Evolutionary conservation across 2,888 invertebrate genomes (phyloP), one percentile per base, ranked within the genome.

Genomic region (Tetanocera ferruginea): DNA sequence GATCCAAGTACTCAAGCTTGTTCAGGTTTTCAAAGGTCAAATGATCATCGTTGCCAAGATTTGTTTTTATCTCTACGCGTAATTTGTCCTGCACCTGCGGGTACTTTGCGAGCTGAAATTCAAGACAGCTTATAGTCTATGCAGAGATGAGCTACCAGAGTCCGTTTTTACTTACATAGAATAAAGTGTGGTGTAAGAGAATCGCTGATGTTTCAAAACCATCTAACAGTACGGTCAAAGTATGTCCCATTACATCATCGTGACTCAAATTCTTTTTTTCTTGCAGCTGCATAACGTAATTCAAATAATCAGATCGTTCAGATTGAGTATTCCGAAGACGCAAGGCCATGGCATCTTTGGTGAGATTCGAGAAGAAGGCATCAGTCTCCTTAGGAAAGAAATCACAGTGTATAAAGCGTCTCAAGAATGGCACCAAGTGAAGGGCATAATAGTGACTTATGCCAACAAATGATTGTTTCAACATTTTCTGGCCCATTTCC

Each of bases 361-460:
- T 85, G 1, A 88, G 76, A 23, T 83, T 78, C 0, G 83, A 84
- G 51, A 89, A 88, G 80, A 88, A 88, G 0, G 81, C 77, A 25
- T 87, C 97, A 86, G 98, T 98, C 4, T 92, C 93, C 0, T 88
- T 91, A 17, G 85, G 82, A 76, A 82, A 84, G 51, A 88, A 83
- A 1, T 85, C 84, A 23, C 81, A 67, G 0, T 83, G 82, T 4
- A 81, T 77, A 5, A 88, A 23, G 25, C 82, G 77, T 0, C 83
- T 82, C 9, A 84, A 5, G 3, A 83, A 76, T 0, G 88, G 88
- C 2, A 84, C 82, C 25, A 85, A 66, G 1, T 81, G 77, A 3
- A 84, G 52, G 23, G 82, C 81, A 81, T 84, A 87, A 60, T 84
- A 85, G 9, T 82, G 74, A 4, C 82, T 79, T 4, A 86, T 70